A percentile compares a stretch with the other conserved stretches of the same genome.
phyloP scores from a whole-genome alignment of 1,140 invertebrate genomes.

The Rhysida immarginata region DNA sequence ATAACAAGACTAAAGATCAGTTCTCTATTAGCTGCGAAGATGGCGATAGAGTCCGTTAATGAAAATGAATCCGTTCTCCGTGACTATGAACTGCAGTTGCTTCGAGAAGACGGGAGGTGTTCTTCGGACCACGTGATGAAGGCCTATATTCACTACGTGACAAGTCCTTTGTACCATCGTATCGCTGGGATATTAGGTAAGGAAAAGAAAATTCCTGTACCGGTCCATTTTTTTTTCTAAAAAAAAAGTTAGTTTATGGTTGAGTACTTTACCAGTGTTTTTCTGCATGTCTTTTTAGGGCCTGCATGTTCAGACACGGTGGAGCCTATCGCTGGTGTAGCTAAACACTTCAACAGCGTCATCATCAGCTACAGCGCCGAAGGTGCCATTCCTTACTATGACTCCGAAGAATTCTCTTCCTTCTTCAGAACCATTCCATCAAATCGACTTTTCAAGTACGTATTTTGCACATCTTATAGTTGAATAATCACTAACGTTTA shows the following conservation, averaged over 20 bases:
- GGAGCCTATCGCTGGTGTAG: conserved; percentile 62
- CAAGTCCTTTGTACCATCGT: conserved; percentile 34
- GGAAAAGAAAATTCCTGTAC: conserved; percentile 6
- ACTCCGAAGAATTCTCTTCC: conserved; percentile 55
- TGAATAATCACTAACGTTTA: too few species aligned
- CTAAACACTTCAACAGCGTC: conserved; percentile 55
- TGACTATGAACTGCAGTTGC: conserved; percentile 42
- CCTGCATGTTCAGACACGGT: conserved; percentile 72
- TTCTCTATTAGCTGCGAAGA: conserved; percentile 37
- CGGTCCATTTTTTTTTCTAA: not conserved
- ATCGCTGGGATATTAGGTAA: conserved; percentile 53
- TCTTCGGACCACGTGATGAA: conserved; percentile 59
- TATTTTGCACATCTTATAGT: conserved; percentile 7
- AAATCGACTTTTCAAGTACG: conserved; percentile 52
- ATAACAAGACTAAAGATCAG: too few species aligned
- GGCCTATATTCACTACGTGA: conserved; percentile 56
- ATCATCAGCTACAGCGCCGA: conserved; percentile 70
- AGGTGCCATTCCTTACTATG: conserved; percentile 45
- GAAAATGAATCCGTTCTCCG: conserved; percentile 39
- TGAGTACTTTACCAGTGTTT: not conserved
- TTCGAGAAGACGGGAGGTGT: conserved; percentile 50
- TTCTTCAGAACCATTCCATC: conserved; percentile 72
- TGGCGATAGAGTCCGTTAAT: conserved; percentile 52
- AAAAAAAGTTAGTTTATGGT: not conserved
- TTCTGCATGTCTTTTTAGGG: conserved; percentile 31